Percentiles rank a stretch among this genome's conserved stretches.
Evolutionary conservation across 2,888 invertebrate genomes (phyloP).

Genomic region (Chloroclysta siterata): DNA sequence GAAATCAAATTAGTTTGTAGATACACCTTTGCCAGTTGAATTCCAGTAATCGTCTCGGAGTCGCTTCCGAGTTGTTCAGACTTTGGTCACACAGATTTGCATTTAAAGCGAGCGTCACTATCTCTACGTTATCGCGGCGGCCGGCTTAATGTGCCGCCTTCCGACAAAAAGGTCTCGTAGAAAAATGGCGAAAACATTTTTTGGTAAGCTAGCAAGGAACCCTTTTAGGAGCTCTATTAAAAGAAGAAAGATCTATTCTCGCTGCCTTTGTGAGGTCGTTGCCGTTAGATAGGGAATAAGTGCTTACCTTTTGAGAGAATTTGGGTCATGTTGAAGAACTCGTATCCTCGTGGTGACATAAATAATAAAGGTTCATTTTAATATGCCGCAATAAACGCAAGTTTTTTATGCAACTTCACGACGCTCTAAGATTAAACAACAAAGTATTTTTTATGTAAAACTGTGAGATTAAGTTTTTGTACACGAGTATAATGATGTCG

Average conservation of each 20-base stretch:
- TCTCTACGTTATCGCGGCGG: slow-evolving; percentile 58
- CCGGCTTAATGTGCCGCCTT: slow-evolving; percentile 49
- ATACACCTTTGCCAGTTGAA: slow-evolving; percentile 27
- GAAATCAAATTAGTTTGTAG: not conserved
- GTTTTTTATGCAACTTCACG: slow-evolving; percentile 9
- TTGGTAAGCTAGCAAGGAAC: slow-evolving; percentile 54
- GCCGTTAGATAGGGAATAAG: slow-evolving; percentile 48
- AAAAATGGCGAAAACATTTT: slow-evolving; percentile 57
- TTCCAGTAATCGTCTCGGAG: slow-evolving; percentile 36
- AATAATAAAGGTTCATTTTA: slow-evolving; percentile 32
- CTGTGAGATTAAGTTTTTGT: not conserved
- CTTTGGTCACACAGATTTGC: slow-evolving; percentile 61
- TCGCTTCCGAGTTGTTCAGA: slow-evolving; percentile 44
- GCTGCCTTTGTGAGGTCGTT: slow-evolving; percentile 53
- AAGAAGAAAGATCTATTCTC: slow-evolving; percentile 60
- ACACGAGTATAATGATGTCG: too few relatives aligned
- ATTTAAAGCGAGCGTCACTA: slow-evolving; percentile 61
- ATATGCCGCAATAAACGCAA: slow-evolving; percentile 16
- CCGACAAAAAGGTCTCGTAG: slow-evolving; percentile 56
- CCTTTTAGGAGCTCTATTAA: slow-evolving; percentile 64
- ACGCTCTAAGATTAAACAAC: not conserved
- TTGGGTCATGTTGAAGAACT: slow-evolving; percentile 43
- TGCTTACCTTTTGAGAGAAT: slow-evolving; percentile 48
- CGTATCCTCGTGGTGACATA: slow-evolving; percentile 31
- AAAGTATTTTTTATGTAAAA: not conserved